Conservation (phyloP, 2,888 invertebrate species). For the Dolichopus griseipennis region DNA sequence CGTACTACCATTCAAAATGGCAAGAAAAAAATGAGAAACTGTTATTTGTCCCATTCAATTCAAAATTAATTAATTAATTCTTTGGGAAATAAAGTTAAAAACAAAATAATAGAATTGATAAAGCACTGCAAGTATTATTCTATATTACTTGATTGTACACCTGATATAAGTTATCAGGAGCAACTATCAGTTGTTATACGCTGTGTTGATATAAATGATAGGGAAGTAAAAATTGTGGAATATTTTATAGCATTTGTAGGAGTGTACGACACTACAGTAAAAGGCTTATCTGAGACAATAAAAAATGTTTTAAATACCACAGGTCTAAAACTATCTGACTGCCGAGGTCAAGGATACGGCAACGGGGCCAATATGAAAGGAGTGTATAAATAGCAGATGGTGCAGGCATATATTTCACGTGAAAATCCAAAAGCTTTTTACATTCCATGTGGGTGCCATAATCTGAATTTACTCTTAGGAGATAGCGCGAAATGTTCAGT, state of each 20-base stretch:
- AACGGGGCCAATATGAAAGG: conserved; percentile 12
- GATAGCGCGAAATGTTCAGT: conserved; percentile 9
- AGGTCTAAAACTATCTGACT: conserved; percentile 11
- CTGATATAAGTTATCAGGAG: too few relatives aligned
- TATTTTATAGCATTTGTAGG: conserved; percentile 7
- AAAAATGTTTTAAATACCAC: conserved; percentile 5
- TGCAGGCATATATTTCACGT: conserved; percentile 10
- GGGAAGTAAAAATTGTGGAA: neutral
- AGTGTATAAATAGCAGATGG: conserved; percentile 10
- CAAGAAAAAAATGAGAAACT: conserved; percentile 4
- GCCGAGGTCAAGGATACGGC: conserved; percentile 12
- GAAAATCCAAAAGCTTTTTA: conserved; percentile 9
- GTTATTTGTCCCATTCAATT: conserved; percentile 7
- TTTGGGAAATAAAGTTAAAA: conserved; percentile 11
- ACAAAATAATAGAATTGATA: conserved; percentile 10
- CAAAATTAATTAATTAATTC: conserved; percentile 12
- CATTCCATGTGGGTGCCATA: conserved; percentile 4
- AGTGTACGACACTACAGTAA: neutral
- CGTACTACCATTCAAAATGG: conserved; percentile 8
- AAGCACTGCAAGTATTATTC: conserved; percentile 12
- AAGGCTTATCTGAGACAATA: conserved; percentile 7
- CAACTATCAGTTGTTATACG: neutral
- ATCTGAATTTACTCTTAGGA: conserved; percentile 8
- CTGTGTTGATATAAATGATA: conserved; percentile 7
- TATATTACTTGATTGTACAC: too few relatives aligned